Percentiles rank a stretch among this genome's conserved stretches.
Evolutionary conservation across 1,140 invertebrate species (phyloP).

Genomic region (Zaprionus nigranus): DNA sequence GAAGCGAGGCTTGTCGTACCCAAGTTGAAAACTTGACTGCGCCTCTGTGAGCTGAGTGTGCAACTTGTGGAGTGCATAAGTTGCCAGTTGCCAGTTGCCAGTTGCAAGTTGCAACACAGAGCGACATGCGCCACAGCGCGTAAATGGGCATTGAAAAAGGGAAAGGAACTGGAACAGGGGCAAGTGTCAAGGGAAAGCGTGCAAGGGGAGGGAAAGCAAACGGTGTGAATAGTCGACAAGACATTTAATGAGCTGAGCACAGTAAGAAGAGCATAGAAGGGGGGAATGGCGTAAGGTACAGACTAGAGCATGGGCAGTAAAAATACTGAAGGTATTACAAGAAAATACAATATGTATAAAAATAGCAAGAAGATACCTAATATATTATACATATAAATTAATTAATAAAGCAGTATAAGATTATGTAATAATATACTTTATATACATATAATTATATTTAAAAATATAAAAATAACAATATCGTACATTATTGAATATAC

Average conservation of each 20-base stretch:
- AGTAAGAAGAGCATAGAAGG: not conserved
- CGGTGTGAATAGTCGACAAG: slow-evolving; percentile 2
- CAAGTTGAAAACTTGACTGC: slow-evolving; percentile 36
- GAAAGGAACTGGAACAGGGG: slow-evolving; percentile 5
- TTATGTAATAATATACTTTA: too few relatives aligned
- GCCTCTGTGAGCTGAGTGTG: slow-evolving; percentile 36
- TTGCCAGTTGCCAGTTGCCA: slow-evolving; percentile 54
- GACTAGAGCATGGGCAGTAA: too few relatives aligned
- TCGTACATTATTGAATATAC: too few relatives aligned
- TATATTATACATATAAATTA: too few relatives aligned
- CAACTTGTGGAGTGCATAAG: slow-evolving; percentile 71
- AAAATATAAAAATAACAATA: too few relatives aligned
- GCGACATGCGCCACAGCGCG: slow-evolving; percentile 15
- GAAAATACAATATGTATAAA: too few relatives aligned
- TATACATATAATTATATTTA: too few relatives aligned
- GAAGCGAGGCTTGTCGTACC: slow-evolving; percentile 9
- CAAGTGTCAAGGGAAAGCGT: not conserved
- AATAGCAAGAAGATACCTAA: too few relatives aligned
- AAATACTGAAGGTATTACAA: too few relatives aligned
- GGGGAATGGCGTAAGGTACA: not conserved
- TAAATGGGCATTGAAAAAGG: slow-evolving; percentile 20
- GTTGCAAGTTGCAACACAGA: slow-evolving; percentile 13
- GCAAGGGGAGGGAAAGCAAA: slow-evolving; percentile 1
- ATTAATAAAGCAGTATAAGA: too few relatives aligned
- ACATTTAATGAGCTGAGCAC: slow-evolving; percentile 10